Percentiles rank a stretch among this genome's conserved stretches.
phyloP scores from a whole-genome alignment of 2,797 vertebrate genomes.

The Gastrophryne carolinensis region DNA sequence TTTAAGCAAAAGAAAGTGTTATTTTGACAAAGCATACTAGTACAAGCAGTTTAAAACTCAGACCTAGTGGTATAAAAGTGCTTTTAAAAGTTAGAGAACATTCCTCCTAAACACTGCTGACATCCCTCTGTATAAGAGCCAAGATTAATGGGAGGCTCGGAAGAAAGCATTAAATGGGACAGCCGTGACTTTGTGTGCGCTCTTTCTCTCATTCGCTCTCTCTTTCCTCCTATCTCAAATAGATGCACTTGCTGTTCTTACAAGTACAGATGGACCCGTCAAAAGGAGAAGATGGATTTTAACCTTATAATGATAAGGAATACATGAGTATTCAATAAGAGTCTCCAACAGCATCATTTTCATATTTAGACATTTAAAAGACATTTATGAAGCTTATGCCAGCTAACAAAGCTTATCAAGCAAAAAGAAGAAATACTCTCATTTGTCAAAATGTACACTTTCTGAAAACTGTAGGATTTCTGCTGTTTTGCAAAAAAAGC shows the following conservation, averaged over 20 bases:
- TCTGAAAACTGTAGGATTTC: background rate
- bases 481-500: background rate
- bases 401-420: background rate
- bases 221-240: constrained; percentile 58
- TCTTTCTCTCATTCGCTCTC: too few species aligned
- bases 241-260: constrained; percentile 55
- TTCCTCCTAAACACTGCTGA: constrained; percentile 51
- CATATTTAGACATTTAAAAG: constrained; percentile 31
- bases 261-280: constrained; percentile 53
- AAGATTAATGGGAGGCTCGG: constrained; percentile 51
- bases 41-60: constrained; percentile 11
- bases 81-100: constrained; percentile 52
- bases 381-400: background rate
- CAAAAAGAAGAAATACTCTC: background rate
- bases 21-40: constrained; percentile 26
- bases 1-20: constrained; percentile 6
- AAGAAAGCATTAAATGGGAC: constrained; percentile 51
- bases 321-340: constrained; percentile 35
- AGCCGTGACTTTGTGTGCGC: constrained; percentile 51
- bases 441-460: constrained; percentile 1
- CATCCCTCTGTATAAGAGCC: constrained; percentile 38
- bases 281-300: constrained; percentile 53
- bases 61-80: constrained; percentile 26
- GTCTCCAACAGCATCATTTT: constrained; percentile 39
- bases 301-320: constrained; percentile 44